phyloP scores from a whole-genome alignment of 2,888 invertebrate species.

The Tetranychus piercei region DNA sequence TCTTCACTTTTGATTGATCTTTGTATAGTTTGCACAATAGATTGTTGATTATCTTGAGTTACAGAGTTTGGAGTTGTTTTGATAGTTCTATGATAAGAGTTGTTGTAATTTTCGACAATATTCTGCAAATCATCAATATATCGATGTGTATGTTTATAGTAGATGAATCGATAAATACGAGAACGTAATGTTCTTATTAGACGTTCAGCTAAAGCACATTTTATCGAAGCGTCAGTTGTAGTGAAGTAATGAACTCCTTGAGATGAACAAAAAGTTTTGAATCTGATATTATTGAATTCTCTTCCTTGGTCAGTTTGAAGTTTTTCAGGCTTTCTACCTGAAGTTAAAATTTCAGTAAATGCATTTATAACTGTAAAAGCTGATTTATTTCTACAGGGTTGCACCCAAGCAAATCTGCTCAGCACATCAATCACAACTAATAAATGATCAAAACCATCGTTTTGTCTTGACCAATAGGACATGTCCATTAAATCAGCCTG shows the following conservation, averaged over 20 bases:
- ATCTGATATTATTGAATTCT: slow-evolving; percentile 22
- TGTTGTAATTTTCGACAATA: not conserved
- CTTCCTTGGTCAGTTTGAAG: slow-evolving; percentile 24
- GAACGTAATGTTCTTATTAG: slow-evolving; percentile 28
- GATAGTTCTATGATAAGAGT: slow-evolving; percentile 1
- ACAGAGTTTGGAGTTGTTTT: not conserved
- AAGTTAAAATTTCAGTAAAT: not conserved
- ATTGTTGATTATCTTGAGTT: not conserved
- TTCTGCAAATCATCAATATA: not conserved
- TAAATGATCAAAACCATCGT: slow-evolving; percentile 25
- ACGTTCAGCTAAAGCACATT: slow-evolving; percentile 29
- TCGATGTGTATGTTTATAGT: slow-evolving; percentile 23
- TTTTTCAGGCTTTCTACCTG: not conserved
- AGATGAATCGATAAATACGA: slow-evolving; percentile 28
- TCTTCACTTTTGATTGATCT: no score
- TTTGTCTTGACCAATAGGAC: slow-evolving; percentile 14
- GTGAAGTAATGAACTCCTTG: slow-evolving; percentile 22
- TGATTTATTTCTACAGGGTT: slow-evolving; percentile 26
- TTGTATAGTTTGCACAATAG: not conserved
- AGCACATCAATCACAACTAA: slow-evolving; percentile 27
- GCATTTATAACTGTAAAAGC: slow-evolving; percentile 13
- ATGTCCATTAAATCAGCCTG: slow-evolving; percentile 25
- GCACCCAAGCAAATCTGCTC: slow-evolving; percentile 25
- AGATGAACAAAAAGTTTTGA: slow-evolving; percentile 16
- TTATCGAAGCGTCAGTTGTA: slow-evolving; percentile 27